Conservation (phyloP, 2,113 vertebrate species). For the Prolemur simus region DNA sequence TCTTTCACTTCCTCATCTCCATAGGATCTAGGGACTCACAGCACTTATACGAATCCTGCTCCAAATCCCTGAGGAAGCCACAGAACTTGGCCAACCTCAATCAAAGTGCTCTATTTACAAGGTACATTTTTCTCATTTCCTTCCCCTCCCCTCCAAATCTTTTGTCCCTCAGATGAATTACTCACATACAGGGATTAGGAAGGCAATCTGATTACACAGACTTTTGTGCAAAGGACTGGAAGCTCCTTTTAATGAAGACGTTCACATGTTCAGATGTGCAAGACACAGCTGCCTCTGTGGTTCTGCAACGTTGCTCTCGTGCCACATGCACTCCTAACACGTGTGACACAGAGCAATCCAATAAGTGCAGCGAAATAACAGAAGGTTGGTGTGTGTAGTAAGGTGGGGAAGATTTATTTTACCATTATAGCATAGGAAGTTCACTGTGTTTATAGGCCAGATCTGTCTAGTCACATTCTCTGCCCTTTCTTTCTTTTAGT, state of each 20-base stretch:
- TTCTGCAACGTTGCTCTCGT: background rate
- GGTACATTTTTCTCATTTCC: background rate
- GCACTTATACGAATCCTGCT: background rate
- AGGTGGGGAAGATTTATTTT: background rate
- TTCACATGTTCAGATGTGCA: background rate
- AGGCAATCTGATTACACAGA: background rate
- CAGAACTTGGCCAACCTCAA: background rate
- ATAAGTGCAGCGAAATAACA: background rate
- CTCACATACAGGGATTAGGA: background rate
- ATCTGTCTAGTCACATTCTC: background rate
- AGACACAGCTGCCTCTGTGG: background rate
- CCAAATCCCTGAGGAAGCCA: background rate
- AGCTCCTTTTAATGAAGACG: background rate
- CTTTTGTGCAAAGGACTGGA: background rate
- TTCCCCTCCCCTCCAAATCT: background rate
- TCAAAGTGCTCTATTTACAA: background rate
- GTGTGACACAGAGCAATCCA: fast-evolving
- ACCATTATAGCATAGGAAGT: background rate
- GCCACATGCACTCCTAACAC: background rate
- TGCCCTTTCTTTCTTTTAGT: too few relatives aligned
- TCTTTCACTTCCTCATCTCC: background rate
- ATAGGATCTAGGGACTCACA: background rate
- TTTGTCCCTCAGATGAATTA: background rate
- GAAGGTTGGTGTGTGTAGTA: too few relatives aligned
- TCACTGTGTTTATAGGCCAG: background rate